Base-by-base conservation (phyloP, 2,113 vertebrate species). In the Carollia perspicillata region DNA sequence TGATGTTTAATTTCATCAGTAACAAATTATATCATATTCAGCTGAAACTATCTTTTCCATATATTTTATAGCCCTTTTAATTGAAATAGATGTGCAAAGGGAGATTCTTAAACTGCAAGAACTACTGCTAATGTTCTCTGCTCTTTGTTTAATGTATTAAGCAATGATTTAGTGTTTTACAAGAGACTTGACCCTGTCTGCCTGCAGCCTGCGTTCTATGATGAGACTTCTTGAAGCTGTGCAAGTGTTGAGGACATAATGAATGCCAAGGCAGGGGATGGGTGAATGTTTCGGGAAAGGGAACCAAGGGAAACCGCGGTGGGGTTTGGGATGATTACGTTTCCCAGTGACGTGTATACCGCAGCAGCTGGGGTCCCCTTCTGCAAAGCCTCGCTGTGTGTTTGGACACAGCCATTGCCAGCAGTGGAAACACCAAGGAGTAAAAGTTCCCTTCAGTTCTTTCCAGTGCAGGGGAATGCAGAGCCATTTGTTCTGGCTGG, bases 1-100 rank as follows among this genome's bases (percentile, higher is more conserved):
- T 49, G n/a, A n/a, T 75, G 37, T 84, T 93, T 80, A 78, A 30
- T 92, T 94, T 95, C 28, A n/a, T 66, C n/a, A 77, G 40, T 51
- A 66, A 42, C 22, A 89, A 91, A 91, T 91, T 68, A 63, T n/a
- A 22, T 68, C 33, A 51, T 65, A 49, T 84, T 87, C 77, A 17
- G 3, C 47, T 74, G 55, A 68, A 93, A 80, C 18, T 53, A 2
- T 79, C 22, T 65, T 95, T n/a, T 37, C 14, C 18, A 35, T 63
- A 75, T 71, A 71, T 92, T n/a, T 71, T 60, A 91, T 58, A 74
- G 63, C 18, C 3, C 6, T 28, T 51, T 77, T 47, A 22, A 37
- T 55, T 58, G 83, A 89, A 92, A 92, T n/a, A 53, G 78, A 84
- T 44, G 3, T 14, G n/a, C 20, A 30, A 69, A 93, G 60, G 9